Evolutionary conservation across 2,888 invertebrate species (phyloP).

Genomic region (Sceliomorpha sp.): DNA sequence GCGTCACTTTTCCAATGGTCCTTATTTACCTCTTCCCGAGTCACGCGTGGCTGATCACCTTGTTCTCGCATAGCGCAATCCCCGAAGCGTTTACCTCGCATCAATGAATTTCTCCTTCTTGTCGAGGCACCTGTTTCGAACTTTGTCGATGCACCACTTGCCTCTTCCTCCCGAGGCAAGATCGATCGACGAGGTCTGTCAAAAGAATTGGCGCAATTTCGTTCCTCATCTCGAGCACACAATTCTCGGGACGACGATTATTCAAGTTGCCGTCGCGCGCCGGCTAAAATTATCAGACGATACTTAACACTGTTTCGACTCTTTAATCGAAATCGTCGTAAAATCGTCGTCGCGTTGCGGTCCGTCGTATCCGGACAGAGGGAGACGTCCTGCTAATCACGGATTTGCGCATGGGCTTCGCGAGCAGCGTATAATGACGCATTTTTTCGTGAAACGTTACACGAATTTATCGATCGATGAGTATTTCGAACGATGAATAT

Average conservation of each 20-base stretch:
- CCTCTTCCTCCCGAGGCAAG: slow-evolving; percentile 40
- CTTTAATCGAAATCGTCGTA: slow-evolving; percentile 36
- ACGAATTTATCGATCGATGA: too few relatives aligned
- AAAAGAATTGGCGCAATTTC: slow-evolving; percentile 57
- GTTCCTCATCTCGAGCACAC: slow-evolving; percentile 50
- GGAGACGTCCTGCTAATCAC: too few relatives aligned
- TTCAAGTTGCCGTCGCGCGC: slow-evolving; percentile 45
- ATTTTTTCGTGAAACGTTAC: too few relatives aligned
- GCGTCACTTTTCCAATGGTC: slow-evolving; percentile 51
- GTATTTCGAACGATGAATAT: too few relatives aligned
- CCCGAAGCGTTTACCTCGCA: slow-evolving; percentile 58
- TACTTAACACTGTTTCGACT: slow-evolving; percentile 46
- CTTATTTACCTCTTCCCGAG: slow-evolving; percentile 52
- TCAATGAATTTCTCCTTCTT: slow-evolving; percentile 57
- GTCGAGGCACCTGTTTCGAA: slow-evolving; percentile 56
- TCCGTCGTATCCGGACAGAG: too few relatives aligned
- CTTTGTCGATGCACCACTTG: slow-evolving; percentile 55
- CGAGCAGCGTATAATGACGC: too few relatives aligned
- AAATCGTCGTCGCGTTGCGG: too few relatives aligned
- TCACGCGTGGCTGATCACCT: slow-evolving; percentile 58
- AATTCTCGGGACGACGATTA: slow-evolving; percentile 49
- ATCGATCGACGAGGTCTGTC: slow-evolving; percentile 50
- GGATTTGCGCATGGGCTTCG: too few relatives aligned
- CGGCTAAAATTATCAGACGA: slow-evolving; percentile 48
- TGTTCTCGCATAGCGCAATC: slow-evolving; percentile 56